Conservation (phyloP, 2,888 invertebrate genomes). For the Biston stratarius region DNA sequence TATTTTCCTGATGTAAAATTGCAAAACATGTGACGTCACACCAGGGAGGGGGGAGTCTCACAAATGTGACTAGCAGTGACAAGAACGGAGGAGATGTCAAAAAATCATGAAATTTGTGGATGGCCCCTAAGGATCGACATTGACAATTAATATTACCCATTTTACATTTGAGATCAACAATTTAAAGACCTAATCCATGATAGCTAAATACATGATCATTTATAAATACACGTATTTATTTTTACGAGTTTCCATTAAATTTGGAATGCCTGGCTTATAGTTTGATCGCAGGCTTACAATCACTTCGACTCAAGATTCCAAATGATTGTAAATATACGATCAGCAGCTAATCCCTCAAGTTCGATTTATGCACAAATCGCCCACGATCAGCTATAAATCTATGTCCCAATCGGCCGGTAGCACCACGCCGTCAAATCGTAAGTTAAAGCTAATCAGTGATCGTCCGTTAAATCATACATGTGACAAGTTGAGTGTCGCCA, state of each 20-base stretch:
- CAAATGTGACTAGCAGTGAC: too few species aligned
- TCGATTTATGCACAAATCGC: conserved; percentile 9
- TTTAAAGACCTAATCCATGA: too few species aligned
- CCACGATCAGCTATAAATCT: conserved; percentile 21
- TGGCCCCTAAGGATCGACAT: too few species aligned
- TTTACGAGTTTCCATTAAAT: neutral
- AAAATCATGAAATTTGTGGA: too few species aligned
- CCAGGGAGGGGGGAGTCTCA: too few species aligned
- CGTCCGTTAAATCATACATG: neutral
- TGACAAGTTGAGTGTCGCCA: conserved; percentile 65
- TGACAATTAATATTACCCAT: neutral
- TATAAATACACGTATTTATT: neutral
- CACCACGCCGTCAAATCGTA: conserved; percentile 14
- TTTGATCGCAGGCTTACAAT: neutral
- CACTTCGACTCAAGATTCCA: conserved; percentile 21
- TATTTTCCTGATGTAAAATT: too few species aligned
- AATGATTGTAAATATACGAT: conserved; percentile 23
- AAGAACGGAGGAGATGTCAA: too few species aligned
- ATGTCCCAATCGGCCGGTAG: conserved; percentile 11
- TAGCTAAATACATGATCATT: neutral
- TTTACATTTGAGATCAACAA: too few species aligned
- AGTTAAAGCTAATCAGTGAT: conserved; percentile 14
- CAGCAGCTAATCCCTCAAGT: conserved; percentile 20
- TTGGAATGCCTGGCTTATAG: neutral
- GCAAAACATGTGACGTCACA: too few species aligned